Evolutionary conservation across 2,797 vertebrate genomes (phyloP), one percentile per base, ranked within the genome.

Genomic region (Chanos chanos): DNA sequence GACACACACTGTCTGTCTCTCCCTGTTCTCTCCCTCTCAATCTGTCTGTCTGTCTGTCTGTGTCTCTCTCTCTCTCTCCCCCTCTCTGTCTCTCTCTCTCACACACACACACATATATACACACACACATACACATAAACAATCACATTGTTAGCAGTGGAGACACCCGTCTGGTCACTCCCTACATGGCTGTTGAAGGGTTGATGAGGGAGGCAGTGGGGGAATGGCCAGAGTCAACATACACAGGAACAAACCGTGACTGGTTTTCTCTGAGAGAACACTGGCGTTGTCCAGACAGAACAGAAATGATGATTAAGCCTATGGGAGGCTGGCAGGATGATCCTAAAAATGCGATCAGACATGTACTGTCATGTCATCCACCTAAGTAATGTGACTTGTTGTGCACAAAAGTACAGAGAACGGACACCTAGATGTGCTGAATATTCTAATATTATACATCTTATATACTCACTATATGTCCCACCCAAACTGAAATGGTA

Each of bases 151-250:
- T 43, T 36, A 27, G 5, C 48, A 43, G 22, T 25, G 4, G 43
- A 60, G 34, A 36, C 41, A 39, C 25, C 45, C 39, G 19, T 61
- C 43, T 39, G 33, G 56, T 74, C 50, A 66, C 55, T 68, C 77
- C 75, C 45, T 78, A 77, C 66, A 76, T 68, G 78, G 74, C 30
- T 54, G 37, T 49, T 28, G 34, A 66, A 19, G 34, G 57, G 53
- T 21, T 24, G 25, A 25, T 49, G 39, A 73, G 45, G 54, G 36
- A 61, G 43, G 30, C 39, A 40, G 58, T 49, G 54, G 45, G 53
- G 67, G 57, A 51, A 52, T n/a, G 40, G 72, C 75, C 76, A 78
- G 73, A 71, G 68, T 72, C 70, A 80, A 75, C 69, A 81, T 57
- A 41, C 59, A 56, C 55, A 61, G 52, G 62, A 67, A 66, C 55